A percentile compares a stretch with the other conserved stretches of the same genome.
Conservation (phyloP, 2,888 invertebrate species). For the Apeira syringaria region DNA sequence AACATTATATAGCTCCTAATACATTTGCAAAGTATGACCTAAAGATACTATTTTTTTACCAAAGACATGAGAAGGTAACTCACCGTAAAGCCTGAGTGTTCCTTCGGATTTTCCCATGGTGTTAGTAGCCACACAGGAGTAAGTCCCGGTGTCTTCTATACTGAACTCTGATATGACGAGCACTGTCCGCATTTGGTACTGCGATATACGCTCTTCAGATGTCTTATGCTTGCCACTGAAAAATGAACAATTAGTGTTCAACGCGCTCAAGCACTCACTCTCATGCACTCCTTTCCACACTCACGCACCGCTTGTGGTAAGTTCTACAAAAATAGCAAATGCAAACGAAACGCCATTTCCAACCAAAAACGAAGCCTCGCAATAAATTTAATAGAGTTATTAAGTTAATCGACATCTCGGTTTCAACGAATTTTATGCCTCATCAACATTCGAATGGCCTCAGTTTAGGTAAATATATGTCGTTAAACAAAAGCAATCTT, state of each 20-base stretch:
- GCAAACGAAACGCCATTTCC: conserved; percentile 2
- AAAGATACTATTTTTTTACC: too few relatives aligned
- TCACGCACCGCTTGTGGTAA: too few relatives aligned
- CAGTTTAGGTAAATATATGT: conserved; percentile 36
- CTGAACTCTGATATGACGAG: conserved; percentile 85
- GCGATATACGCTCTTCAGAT: conserved; percentile 81
- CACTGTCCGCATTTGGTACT: conserved; percentile 85
- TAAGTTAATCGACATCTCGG: conserved; percentile 33
- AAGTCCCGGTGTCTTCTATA: conserved; percentile 85
- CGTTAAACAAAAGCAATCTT: conserved; percentile 39
- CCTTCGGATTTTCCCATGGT: conserved; percentile 88
- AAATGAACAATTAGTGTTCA: conserved; percentile 30
- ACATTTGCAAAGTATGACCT: too few relatives aligned
- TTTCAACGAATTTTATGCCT: conserved; percentile 39
- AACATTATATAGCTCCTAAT: too few relatives aligned
- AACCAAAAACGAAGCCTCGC: conserved; percentile 6
- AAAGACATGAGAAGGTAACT: too few relatives aligned
- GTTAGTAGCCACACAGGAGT: conserved; percentile 88
- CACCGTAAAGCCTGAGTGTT: conserved; percentile 87
- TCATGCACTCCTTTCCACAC: too few relatives aligned
- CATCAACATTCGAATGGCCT: conserved; percentile 38
- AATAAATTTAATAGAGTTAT: conserved; percentile 36
- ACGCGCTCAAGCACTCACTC: too few relatives aligned
- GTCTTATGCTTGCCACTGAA: conserved; percentile 86
- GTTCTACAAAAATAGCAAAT: too few relatives aligned